Conservation (phyloP, 2,888 invertebrate genomes). For the Polyploca ridens region DNA sequence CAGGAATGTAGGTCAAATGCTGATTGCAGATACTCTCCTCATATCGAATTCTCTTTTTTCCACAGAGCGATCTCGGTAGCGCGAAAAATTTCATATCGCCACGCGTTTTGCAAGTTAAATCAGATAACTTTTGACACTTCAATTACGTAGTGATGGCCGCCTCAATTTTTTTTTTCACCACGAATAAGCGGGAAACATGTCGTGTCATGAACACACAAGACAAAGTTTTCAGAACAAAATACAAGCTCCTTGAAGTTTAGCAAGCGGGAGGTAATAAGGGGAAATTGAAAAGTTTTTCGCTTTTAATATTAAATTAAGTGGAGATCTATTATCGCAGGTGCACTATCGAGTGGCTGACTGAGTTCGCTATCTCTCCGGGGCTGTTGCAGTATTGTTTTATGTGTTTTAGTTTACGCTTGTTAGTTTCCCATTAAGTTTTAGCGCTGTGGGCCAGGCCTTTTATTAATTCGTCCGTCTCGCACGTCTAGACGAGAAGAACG, state of each 20-base stretch:
- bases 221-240: slow-evolving; percentile 74
- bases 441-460: slow-evolving; percentile 54
- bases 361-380: slow-evolving; percentile 41
- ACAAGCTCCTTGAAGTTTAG: slow-evolving; percentile 59
- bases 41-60: slow-evolving; percentile 83
- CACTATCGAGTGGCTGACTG: slow-evolving; percentile 47
- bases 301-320: slow-evolving; percentile 66
- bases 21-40: slow-evolving; percentile 79
- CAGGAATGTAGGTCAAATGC: slow-evolving; percentile 77
- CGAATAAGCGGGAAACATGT: slow-evolving; percentile 64
- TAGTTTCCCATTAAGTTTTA: slow-evolving; percentile 66
- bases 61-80: slow-evolving; percentile 70
- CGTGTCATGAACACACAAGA: slow-evolving; percentile 75
- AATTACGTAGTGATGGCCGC: slow-evolving; percentile 81
- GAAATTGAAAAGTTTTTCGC: slow-evolving; percentile 72
- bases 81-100: slow-evolving; percentile 82
- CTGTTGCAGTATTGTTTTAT: slow-evolving; percentile 59
- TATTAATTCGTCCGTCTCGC: slow-evolving; percentile 62
- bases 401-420: slow-evolving; percentile 72
- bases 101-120: slow-evolving; percentile 83
- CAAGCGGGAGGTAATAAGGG: slow-evolving; percentile 64
- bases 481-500: slow-evolving; percentile 48
- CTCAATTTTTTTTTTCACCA: slow-evolving; percentile 69
- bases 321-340: slow-evolving; percentile 60
- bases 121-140: slow-evolving; percentile 85